phyloP scores from a whole-genome alignment of 2,113 vertebrate genomes.

The Muntiacus reevesi region DNA sequence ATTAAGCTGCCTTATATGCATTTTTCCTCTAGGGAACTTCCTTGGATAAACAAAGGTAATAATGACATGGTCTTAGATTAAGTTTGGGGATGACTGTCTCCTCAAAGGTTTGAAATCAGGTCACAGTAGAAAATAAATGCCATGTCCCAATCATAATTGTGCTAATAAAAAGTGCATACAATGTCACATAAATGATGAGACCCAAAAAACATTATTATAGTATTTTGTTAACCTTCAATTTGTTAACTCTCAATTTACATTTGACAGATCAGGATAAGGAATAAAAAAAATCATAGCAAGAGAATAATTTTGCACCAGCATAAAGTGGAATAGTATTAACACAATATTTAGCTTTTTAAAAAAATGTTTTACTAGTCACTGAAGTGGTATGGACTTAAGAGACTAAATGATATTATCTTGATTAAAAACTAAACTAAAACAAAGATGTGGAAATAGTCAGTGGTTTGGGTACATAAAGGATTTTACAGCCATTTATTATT shows the following conservation, averaged over 20 bases:
- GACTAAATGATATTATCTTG: not conserved
- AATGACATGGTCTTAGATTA: not conserved
- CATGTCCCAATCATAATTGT: not conserved
- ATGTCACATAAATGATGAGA: not conserved
- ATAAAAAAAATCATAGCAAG: not conserved
- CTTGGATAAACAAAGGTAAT: not conserved
- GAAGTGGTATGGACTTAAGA: not conserved
- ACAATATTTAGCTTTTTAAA: not conserved
- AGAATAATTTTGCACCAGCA: not conserved
- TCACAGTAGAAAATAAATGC: not conserved
- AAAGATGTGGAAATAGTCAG: not conserved
- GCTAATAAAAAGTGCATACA: not conserved
- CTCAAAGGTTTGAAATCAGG: constrained; percentile 14
- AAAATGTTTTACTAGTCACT: not conserved
- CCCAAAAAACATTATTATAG: not conserved
- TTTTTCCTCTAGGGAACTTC: not conserved
- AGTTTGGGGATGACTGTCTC: not conserved
- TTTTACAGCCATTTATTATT: not conserved
- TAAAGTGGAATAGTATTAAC: not conserved
- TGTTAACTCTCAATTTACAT: not conserved
- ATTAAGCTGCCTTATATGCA: not conserved
- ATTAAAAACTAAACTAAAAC: not conserved
- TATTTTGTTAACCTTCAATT: not conserved
- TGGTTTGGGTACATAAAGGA: not conserved
- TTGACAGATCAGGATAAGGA: not conserved